Evolutionary conservation across 2,113 vertebrate genomes (phyloP).

Genomic region (Corapipo altera): DNA sequence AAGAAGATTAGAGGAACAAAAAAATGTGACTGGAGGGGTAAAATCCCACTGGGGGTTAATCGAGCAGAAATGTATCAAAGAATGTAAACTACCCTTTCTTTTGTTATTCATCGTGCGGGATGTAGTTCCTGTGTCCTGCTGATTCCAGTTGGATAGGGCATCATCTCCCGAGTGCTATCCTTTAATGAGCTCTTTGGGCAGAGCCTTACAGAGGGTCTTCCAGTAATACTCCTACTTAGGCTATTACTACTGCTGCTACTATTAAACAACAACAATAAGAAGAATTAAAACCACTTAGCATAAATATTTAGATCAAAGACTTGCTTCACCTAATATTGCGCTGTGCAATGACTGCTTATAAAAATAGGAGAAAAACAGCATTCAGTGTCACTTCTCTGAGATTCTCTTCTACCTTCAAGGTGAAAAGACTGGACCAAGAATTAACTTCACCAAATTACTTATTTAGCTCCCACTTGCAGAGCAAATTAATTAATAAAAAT

Average conservation of each 20-base stretch:
- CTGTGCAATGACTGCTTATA: not conserved
- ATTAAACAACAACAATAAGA: not conserved
- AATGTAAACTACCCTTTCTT: conserved; percentile 46
- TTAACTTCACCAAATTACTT: not conserved
- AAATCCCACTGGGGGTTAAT: conserved; percentile 67
- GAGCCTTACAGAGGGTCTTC: not conserved
- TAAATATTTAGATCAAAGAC: not conserved
- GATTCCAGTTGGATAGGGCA: not conserved
- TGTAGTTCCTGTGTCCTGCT: not conserved
- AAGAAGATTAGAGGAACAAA: conserved; percentile 80
- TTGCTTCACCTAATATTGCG: not conserved
- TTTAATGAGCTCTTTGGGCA: not conserved
- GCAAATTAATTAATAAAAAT: not conserved
- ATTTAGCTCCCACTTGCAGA: not conserved
- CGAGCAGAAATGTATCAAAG: conserved; percentile 62
- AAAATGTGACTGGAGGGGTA: conserved; percentile 52
- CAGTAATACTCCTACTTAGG: not conserved
- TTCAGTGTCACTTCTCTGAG: not conserved
- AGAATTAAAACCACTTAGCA: not conserved
- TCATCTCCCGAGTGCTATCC: not conserved
- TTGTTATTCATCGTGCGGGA: conserved; percentile 60
- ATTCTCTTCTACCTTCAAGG: not conserved
- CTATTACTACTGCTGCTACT: not conserved
- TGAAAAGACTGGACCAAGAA: not conserved
- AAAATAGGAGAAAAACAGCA: not conserved